Percentiles rank a stretch among this genome's conserved stretches.
These are phyloP conservation scores for Gymnoscopelus braueri DNA, from an alignment of 2,797 vertebrate species.

Conservation along the genomic window DNA sequence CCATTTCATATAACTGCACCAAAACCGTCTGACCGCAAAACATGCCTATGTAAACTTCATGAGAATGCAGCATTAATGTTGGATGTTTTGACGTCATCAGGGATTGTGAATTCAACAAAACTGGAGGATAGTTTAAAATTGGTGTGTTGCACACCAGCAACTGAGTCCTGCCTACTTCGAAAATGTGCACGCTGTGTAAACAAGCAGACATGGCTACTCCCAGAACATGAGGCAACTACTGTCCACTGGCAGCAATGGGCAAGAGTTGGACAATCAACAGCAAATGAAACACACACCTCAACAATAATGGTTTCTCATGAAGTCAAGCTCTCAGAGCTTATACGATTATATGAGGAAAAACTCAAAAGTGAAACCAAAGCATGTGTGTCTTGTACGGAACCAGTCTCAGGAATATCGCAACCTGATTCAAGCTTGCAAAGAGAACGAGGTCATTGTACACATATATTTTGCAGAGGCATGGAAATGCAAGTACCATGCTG, in stretches of 20 bases:
- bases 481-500: background rate
- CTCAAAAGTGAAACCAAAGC: constrained; percentile 33
- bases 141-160: constrained; percentile 19
- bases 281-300: constrained; percentile 11
- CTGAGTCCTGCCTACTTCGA: constrained; percentile 23
- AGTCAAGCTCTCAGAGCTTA: constrained; percentile 22
- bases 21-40: constrained; percentile 26
- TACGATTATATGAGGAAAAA: constrained; percentile 26
- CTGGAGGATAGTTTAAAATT: constrained; percentile 28
- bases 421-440: background rate
- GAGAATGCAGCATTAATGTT: constrained; percentile 36
- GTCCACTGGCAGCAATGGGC: constrained; percentile 39
- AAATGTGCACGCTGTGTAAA: constrained; percentile 15
- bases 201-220: constrained; percentile 11
- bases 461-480: background rate
- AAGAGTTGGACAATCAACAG: constrained; percentile 19
- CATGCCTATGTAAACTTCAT: constrained; percentile 21
- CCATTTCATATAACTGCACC: constrained; percentile 33
- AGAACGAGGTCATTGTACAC: background rate
- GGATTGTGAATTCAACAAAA: constrained; percentile 21
- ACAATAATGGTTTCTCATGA: constrained; percentile 21
- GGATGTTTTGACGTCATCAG: constrained; percentile 18
- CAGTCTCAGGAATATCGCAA: background rate
- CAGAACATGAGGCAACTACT: constrained; percentile 13
- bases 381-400: constrained; percentile 15